Evolutionary conservation across 2,797 vertebrate genomes (phyloP).

Genomic region (Enteromius treurensis): DNA sequence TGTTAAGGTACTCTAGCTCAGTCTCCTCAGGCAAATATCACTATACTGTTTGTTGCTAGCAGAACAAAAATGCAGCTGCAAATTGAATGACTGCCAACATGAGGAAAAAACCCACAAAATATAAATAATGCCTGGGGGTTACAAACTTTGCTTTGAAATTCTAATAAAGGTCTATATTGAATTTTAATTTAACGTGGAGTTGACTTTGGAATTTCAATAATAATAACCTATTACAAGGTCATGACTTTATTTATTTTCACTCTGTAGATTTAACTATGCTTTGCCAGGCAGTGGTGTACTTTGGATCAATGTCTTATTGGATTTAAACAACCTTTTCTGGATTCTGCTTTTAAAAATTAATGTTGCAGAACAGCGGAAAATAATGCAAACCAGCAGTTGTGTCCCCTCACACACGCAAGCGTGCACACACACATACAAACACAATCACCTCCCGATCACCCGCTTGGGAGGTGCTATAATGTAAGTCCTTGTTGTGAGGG

Average conservation of each 20-base stretch:
- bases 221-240: conserved; percentile 47
- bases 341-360: conserved; percentile 58
- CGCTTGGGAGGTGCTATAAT: conserved; percentile 16
- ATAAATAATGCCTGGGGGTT: conserved; percentile 30
- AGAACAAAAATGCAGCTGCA: background rate
- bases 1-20: background rate
- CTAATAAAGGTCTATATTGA: conserved; percentile 34
- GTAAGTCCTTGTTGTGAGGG: conserved; percentile 22
- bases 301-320: conserved; percentile 60
- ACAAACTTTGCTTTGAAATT: conserved; percentile 30
- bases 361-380: conserved; percentile 44
- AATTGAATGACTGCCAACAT: conserved; percentile 5
- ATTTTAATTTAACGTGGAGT: conserved; percentile 37
- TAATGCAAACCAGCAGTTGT: conserved; percentile 44
- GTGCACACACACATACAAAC: conserved; percentile 12
- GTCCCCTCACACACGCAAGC: background rate
- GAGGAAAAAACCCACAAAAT: background rate
- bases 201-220: conserved; percentile 40
- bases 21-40: background rate
- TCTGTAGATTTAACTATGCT: conserved; percentile 43
- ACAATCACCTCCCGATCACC: conserved; percentile 16
- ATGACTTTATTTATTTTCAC: conserved; percentile 45
- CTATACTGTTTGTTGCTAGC: background rate
- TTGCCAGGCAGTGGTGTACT: conserved; percentile 16
- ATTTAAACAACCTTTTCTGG: conserved; percentile 56